Evolutionary conservation across 2,797 vertebrate species (phyloP).

Genomic region (Sebastes baramenuke): DNA sequence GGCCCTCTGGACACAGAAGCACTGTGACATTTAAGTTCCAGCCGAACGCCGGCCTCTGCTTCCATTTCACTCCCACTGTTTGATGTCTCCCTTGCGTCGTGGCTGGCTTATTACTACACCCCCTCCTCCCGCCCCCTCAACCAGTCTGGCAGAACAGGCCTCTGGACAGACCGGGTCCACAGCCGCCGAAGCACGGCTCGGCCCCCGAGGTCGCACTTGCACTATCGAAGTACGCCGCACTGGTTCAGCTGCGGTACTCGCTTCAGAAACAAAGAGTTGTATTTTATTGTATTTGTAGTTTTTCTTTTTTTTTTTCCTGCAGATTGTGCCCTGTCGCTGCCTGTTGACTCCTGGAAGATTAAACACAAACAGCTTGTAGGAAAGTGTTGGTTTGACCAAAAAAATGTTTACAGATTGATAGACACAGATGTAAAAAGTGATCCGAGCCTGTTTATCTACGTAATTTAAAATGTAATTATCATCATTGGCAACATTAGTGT

Average conservation of each 20-base stretch:
- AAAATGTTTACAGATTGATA: slow-evolving; percentile 65
- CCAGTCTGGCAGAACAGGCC: slow-evolving; percentile 60
- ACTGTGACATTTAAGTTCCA: slow-evolving; percentile 50
- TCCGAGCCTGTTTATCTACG: slow-evolving; percentile 1
- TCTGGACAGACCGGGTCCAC: slow-evolving; percentile 23
- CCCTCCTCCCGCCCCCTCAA: background rate
- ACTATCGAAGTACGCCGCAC: slow-evolving; percentile 46
- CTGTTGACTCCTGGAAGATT: slow-evolving; percentile 23
- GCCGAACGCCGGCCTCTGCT: slow-evolving; percentile 3
- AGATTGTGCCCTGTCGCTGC: slow-evolving; percentile 20
- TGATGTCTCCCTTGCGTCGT: slow-evolving; percentile 9
- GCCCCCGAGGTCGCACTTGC: slow-evolving; percentile 57
- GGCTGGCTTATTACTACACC: background rate
- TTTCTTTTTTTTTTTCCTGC: slow-evolving; percentile 24
- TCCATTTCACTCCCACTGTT: slow-evolving; percentile 22
- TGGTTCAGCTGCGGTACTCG: slow-evolving; percentile 7
- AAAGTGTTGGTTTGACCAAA: slow-evolving; percentile 37
- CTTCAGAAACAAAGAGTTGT: slow-evolving; percentile 43
- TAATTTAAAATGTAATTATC: slow-evolving; percentile 18
- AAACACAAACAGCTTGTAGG: slow-evolving; percentile 4
- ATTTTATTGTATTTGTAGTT: slow-evolving; percentile 21
- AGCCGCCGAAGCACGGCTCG: background rate
- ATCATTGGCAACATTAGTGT: slow-evolving; percentile 27
- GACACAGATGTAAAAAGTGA: slow-evolving; percentile 7
- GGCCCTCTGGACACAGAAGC: slow-evolving; percentile 46